These are phyloP conservation scores for Odontocerum albicorne DNA, from an alignment of 2,888 invertebrate species.

Conservation along the genomic window DNA sequence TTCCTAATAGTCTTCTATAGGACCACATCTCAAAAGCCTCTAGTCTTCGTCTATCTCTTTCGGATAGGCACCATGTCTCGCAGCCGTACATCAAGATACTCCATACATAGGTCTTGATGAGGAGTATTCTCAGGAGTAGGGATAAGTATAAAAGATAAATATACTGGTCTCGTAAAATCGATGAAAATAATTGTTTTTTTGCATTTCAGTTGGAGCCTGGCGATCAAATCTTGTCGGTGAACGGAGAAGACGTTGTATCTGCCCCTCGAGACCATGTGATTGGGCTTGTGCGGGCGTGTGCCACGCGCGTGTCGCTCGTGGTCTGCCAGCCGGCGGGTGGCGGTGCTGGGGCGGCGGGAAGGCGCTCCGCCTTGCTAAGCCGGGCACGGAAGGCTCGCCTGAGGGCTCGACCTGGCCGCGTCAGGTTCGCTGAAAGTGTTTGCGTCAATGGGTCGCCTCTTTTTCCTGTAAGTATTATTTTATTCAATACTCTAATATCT, in stretches of 20 bases:
- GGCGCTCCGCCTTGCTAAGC: slow-evolving; percentile 83
- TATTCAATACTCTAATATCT: no score
- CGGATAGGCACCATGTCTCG: no score
- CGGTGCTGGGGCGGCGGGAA: slow-evolving; percentile 54
- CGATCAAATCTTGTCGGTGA: slow-evolving; percentile 87
- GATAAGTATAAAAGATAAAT: no score
- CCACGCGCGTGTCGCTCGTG: slow-evolving; percentile 70
- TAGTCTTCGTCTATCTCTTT: no score
- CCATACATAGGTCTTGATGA: no score
- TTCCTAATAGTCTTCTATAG: no score
- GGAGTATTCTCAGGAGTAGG: no score
- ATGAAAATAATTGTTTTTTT: slow-evolving; percentile 8
- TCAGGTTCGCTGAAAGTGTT: slow-evolving; percentile 87
- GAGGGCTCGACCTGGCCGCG: slow-evolving; percentile 78
- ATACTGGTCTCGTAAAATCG: no score
- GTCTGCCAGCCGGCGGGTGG: slow-evolving; percentile 78
- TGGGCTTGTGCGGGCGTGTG: slow-evolving; percentile 80
- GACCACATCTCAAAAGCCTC: no score
- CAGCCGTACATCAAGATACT: no score
- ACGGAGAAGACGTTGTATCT: slow-evolving; percentile 85
- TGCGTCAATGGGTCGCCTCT: slow-evolving; percentile 82
- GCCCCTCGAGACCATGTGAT: slow-evolving; percentile 89
- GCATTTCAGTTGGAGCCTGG: slow-evolving; percentile 74
- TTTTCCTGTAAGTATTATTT: slow-evolving; percentile 65
- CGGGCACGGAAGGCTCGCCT: slow-evolving; percentile 85